Conservation (phyloP, 92 coral and sea anemone genomes). For the Isaurus tuberculatus region DNA sequence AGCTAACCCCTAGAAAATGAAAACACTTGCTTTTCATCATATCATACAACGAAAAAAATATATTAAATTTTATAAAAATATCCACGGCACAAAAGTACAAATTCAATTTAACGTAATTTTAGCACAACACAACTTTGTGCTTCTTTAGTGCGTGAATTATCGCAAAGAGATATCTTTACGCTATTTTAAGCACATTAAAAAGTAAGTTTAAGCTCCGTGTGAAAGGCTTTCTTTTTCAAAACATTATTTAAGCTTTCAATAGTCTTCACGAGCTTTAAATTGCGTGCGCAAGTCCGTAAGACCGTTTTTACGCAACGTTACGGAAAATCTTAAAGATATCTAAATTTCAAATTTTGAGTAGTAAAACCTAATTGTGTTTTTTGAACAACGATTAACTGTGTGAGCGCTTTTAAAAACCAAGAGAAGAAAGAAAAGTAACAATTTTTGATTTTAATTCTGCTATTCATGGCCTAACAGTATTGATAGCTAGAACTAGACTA, state of each 20-base stretch:
- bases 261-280: too few species aligned
- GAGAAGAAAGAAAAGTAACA: neutral
- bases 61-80: neutral
- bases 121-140: too few species aligned
- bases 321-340: too few species aligned
- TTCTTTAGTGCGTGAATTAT: too few species aligned
- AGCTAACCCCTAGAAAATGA: neutral
- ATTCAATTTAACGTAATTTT: too few species aligned
- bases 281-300: too few species aligned
- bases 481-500: neutral
- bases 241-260: too few species aligned
- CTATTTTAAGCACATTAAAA: neutral
- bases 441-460: neutral
- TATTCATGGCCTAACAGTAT: slow-evolving; percentile 25
- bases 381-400: neutral
- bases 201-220: neutral
- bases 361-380: neutral
- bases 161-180: too few species aligned
- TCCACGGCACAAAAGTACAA: too few species aligned
- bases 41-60: slow-evolving; percentile 1
- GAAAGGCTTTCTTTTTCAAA: too few species aligned
- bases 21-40: neutral
- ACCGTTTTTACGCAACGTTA: too few species aligned
- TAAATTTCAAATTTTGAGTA: too few species aligned
- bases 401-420: neutral